A percentile compares a stretch with the other conserved stretches of the same genome.
Conservation (phyloP, 2,113 vertebrate genomes). For the Eulemur macaco region DNA sequence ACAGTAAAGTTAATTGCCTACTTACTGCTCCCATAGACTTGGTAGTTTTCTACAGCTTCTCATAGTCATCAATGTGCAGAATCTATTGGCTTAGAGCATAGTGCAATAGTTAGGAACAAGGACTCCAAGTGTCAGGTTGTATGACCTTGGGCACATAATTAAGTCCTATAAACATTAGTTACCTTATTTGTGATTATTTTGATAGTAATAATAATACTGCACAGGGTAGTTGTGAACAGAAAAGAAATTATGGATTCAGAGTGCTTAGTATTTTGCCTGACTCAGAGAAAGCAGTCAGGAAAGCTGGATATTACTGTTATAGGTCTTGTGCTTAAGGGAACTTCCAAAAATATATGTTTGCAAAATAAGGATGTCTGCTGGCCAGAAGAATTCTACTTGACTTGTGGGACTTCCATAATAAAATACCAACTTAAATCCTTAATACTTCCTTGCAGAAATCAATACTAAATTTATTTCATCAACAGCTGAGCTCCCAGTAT, state of each 20-base stretch:
- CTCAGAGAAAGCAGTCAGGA: background rate
- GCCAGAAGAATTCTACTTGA: background rate
- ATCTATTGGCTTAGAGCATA: background rate
- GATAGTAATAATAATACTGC: background rate
- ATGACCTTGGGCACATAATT: background rate
- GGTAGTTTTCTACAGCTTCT: background rate
- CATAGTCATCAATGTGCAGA: background rate
- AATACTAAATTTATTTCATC: background rate
- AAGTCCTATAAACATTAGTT: background rate
- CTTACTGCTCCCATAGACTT: background rate
- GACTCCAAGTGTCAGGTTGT: background rate
- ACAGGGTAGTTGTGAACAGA: background rate
- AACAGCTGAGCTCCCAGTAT: background rate
- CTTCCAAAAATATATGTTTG: background rate
- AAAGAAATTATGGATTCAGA: background rate
- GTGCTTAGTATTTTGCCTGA: background rate
- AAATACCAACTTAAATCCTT: background rate
- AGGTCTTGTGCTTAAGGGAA: background rate
- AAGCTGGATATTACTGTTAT: background rate
- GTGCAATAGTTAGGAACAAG: background rate
- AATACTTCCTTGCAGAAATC: background rate
- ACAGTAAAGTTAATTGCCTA: background rate
- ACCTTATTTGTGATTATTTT: background rate
- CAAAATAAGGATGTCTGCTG: background rate
- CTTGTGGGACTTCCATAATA: background rate